Conservation (phyloP, 2,113 vertebrate genomes). For the Leptocoma aspasia region DNA sequence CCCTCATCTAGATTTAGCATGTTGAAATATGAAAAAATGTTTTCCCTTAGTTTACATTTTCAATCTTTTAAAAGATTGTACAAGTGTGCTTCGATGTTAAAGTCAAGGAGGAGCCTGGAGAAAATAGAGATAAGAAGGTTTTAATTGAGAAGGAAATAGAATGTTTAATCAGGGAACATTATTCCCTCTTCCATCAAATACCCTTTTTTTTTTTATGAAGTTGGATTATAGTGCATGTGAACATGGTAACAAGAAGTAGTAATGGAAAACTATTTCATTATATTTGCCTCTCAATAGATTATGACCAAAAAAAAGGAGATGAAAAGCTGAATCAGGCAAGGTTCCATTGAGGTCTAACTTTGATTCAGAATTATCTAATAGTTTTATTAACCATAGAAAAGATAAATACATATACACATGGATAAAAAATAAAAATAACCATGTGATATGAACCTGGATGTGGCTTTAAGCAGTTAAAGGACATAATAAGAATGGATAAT, state of each 20-base stretch:
- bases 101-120: not conserved
- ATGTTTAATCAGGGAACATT: not conserved
- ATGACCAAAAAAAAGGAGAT: not conserved
- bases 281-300: not conserved
- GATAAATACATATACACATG: rapidly evolving
- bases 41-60: not conserved
- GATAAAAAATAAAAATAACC: not conserved
- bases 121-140: not conserved
- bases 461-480: not conserved
- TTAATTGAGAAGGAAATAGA: not conserved
- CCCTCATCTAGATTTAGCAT: not conserved
- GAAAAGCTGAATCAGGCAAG: not conserved
- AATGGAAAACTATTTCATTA: not conserved
- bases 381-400: not conserved
- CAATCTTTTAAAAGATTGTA: not conserved
- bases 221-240: not conserved
- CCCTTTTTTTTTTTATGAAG: not conserved
- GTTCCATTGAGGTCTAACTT: not conserved
- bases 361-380: not conserved
- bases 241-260: not conserved
- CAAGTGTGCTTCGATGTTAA: not conserved
- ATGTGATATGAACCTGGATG: not conserved
- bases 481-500: not conserved
- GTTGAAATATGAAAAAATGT: not conserved
- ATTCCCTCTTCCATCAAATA: not conserved